Conservation (phyloP, 2,888 invertebrate genomes). For the Quadroppia sp. region DNA sequence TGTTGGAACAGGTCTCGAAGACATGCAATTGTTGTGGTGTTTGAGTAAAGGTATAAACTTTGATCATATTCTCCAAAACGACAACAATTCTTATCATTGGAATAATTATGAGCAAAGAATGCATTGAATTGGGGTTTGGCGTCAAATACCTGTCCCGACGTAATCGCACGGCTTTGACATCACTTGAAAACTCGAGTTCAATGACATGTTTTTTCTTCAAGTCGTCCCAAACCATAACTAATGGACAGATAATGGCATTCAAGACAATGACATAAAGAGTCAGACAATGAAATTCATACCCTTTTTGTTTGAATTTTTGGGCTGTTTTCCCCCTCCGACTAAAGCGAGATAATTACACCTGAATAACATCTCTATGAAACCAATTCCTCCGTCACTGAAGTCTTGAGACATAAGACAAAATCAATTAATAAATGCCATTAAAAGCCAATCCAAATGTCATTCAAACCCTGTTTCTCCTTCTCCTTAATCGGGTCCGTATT, state of each 20-base stretch:
- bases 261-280: neutral
- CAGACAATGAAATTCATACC: slow-evolving; percentile 54
- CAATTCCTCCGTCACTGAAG: slow-evolving; percentile 86
- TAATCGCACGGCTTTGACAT: slow-evolving; percentile 85
- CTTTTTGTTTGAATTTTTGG: slow-evolving; percentile 88
- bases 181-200: slow-evolving; percentile 86
- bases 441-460: neutral
- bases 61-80: slow-evolving; percentile 86
- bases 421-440: slow-evolving; percentile 33
- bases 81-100: slow-evolving; percentile 72
- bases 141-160: slow-evolving; percentile 67
- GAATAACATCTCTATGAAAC: slow-evolving; percentile 95
- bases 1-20: slow-evolving; percentile 91
- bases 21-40: slow-evolving; percentile 91
- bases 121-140: neutral
- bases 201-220: slow-evolving; percentile 90
- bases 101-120: neutral
- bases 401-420: slow-evolving; percentile 58
- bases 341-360: slow-evolving; percentile 94
- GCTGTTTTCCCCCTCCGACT: slow-evolving; percentile 87
- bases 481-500: slow-evolving; percentile 96
- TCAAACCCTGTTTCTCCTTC: slow-evolving; percentile 73
- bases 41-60: slow-evolving; percentile 96
- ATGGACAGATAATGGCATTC: slow-evolving; percentile 45
- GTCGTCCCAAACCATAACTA: slow-evolving; percentile 97